Percentiles rank a stretch among this genome's conserved stretches.
These are phyloP conservation scores for Aporophyla nigra DNA, from an alignment of 2,888 invertebrate genomes.

Conservation along the genomic window DNA sequence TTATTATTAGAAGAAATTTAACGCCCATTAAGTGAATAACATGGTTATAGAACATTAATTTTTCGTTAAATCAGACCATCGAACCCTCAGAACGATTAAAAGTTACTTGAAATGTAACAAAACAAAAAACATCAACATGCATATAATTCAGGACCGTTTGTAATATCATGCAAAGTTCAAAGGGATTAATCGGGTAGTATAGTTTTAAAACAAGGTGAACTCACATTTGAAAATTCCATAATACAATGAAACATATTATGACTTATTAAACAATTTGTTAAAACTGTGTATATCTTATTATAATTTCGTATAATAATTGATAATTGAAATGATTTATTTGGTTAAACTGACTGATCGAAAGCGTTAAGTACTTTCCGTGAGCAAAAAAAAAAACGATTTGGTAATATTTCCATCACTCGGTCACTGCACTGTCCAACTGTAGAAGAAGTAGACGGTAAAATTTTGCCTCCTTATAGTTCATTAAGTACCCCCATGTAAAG, in stretches of 20 bases:
- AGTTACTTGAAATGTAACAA: conserved; percentile 20
- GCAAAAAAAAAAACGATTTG: conserved; percentile 7
- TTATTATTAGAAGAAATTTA: not conserved
- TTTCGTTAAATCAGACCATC: not conserved
- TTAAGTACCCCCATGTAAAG: conserved; percentile 9
- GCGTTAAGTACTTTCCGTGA: not conserved
- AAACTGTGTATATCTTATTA: conserved; percentile 11
- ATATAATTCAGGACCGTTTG: conserved; percentile 18
- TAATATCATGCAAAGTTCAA: conserved; percentile 36
- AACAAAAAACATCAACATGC: conserved; percentile 51
- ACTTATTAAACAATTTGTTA: not conserved
- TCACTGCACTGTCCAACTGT: not conserved
- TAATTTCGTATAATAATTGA: not conserved
- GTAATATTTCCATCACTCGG: not conserved
- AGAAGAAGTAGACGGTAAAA: not conserved
- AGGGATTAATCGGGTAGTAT: not conserved
- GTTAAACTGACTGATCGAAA: not conserved
- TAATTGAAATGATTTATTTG: not conserved
- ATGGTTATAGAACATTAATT: not conserved
- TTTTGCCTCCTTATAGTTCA: not conserved
- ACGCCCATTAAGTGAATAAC: not conserved
- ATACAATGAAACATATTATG: not conserved
- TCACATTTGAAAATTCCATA: not conserved
- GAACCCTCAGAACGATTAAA: conserved; percentile 32
- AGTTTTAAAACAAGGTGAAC: not conserved